Conservation (phyloP, 2,888 invertebrate genomes). For the Cataglyphis cursor region DNA sequence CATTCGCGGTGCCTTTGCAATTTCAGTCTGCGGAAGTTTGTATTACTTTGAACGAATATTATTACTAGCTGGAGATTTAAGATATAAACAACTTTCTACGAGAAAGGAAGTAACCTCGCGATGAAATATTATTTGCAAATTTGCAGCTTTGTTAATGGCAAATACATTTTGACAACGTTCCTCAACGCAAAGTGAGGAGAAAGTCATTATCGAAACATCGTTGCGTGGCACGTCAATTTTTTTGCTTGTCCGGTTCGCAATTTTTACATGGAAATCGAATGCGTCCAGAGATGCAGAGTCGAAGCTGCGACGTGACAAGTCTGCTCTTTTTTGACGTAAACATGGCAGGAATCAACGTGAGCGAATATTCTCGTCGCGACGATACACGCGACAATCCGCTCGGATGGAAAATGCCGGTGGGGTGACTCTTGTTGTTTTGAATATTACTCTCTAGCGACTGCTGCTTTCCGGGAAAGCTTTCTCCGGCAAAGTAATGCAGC, state of each 20-base stretch:
- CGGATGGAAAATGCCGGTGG: constrained; percentile 64
- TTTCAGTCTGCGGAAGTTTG: constrained; percentile 22
- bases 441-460: constrained; percentile 51
- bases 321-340: constrained; percentile 61
- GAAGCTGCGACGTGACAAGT: constrained; percentile 66
- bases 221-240: constrained; percentile 39
- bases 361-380: constrained; percentile 52
- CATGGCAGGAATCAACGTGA: constrained; percentile 56
- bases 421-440: constrained; percentile 58
- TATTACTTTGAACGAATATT: neutral
- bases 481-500: neutral
- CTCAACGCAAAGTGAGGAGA: constrained; percentile 18
- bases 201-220: constrained; percentile 67
- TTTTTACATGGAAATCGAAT: constrained; percentile 75
- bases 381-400: constrained; percentile 35
- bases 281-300: constrained; percentile 55
- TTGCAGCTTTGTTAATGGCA: constrained; percentile 2
- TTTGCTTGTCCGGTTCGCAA: constrained; percentile 57
- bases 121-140: neutral
- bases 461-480: constrained; percentile 2
- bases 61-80: neutral
- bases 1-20: constrained; percentile 29
- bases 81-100: neutral
- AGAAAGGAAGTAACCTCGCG: constrained; percentile 4
- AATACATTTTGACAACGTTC: neutral